A percentile compares a stretch with the other conserved stretches of the same genome.
phyloP scores from a whole-genome alignment of 2,113 vertebrate species.

The Chunga burmeisteri region DNA sequence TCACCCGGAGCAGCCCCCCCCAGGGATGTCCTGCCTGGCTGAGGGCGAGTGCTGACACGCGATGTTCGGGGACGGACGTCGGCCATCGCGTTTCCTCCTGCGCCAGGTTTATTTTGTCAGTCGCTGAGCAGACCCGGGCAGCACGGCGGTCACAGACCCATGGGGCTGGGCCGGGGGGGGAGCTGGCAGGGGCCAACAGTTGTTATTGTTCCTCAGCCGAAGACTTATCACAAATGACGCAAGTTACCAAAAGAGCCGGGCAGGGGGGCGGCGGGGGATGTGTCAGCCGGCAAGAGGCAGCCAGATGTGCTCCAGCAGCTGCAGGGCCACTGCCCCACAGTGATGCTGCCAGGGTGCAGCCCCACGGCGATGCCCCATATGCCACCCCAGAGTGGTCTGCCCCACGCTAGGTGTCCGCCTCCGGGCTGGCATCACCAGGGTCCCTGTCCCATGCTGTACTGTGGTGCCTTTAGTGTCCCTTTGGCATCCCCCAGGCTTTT shows the following conservation, averaged over 20 bases:
- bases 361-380: no score
- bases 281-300: background rate
- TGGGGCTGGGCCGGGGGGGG: background rate
- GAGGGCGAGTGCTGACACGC: background rate
- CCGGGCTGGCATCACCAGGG: fast-evolving
- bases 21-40: background rate
- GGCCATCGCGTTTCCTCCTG: background rate
- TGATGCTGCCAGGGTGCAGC: background rate
- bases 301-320: background rate
- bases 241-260: slow-evolving; percentile 2
- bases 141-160: background rate
- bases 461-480: background rate
- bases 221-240: slow-evolving; percentile 46
- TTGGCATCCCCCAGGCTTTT: background rate
- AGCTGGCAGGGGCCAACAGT: background rate
- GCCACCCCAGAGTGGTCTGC: background rate
- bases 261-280: background rate
- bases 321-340: background rate
- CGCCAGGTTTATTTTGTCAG: slow-evolving; percentile 11
- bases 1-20: background rate
- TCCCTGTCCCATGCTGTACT: background rate
- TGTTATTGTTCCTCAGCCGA: background rate
- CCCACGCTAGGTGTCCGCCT: fast-evolving
- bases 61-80: background rate
- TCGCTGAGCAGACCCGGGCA: background rate